Evolutionary conservation across 2,113 vertebrate genomes (phyloP).

Genomic region (Mystacornis crossleyi): DNA sequence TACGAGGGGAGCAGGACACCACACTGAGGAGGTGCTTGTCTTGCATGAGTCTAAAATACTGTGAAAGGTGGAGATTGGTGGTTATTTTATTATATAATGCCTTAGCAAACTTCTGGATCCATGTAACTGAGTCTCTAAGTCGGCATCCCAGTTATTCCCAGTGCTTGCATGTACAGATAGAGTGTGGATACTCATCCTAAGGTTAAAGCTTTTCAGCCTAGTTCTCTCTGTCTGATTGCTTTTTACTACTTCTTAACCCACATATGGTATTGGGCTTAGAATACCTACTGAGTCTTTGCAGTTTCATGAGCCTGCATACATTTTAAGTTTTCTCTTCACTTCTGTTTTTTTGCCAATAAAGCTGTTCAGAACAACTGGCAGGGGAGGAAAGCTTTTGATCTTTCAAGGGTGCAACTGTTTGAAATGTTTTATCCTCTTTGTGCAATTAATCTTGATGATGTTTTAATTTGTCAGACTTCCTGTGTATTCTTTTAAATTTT

Average conservation of each 20-base stretch:
- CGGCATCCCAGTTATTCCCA: background rate
- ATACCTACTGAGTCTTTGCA: background rate
- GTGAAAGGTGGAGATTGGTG: background rate
- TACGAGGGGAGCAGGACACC: background rate
- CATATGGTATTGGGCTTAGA: background rate
- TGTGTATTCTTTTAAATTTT: background rate
- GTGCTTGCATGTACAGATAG: background rate
- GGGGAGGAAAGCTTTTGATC: constrained; percentile 1
- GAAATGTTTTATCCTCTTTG: constrained; percentile 20
- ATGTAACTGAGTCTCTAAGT: background rate
- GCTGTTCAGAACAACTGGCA: background rate
- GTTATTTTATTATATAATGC: background rate
- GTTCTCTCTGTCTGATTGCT: background rate
- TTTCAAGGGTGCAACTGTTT: constrained; percentile 1
- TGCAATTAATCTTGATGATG: constrained; percentile 19
- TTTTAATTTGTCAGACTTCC: constrained; percentile 49
- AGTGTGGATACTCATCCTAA: background rate
- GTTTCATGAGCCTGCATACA: background rate
- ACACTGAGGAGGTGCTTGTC: background rate
- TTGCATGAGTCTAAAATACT: background rate
- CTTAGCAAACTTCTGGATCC: background rate
- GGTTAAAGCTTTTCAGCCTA: background rate
- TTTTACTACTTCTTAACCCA: background rate
- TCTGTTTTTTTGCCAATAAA: background rate
- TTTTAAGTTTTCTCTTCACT: background rate